A percentile compares a stretch with the other conserved stretches of the same genome.
Conservation (phyloP, 2,113 vertebrate genomes). For the Rhabdornis inornatus region DNA sequence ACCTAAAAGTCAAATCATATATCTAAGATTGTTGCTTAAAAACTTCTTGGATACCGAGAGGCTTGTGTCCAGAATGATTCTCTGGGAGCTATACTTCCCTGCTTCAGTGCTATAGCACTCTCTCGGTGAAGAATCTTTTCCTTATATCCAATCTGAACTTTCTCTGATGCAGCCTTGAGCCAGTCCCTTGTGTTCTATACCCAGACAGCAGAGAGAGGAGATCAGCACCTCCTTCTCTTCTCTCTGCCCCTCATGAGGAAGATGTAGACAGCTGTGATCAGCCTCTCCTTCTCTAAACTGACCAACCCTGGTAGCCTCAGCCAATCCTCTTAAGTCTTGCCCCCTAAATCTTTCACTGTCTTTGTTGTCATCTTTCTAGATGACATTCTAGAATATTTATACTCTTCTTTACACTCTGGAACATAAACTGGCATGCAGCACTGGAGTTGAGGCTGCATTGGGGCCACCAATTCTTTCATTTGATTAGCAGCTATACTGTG, state of each 20-base stretch:
- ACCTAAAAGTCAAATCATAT: not conserved
- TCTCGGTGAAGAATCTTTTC: not conserved
- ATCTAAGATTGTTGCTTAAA: not conserved
- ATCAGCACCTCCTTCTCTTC: not conserved
- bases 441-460: no score
- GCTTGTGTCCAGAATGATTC: rapidly evolving
- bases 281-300: no score
- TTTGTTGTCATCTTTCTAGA: no score
- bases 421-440: no score
- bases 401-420: no score
- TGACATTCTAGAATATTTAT: no score
- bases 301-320: no score
- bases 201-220: not conserved
- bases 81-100: not conserved
- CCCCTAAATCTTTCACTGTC: no score
- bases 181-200: not conserved
- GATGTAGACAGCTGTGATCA: not conserved
- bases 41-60: not conserved
- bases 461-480: no score
- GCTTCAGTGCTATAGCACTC: not conserved
- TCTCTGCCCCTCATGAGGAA: not conserved
- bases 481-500: no score
- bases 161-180: not conserved
- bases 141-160: not conserved
- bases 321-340: no score